Evolutionary conservation across 2,797 vertebrate genomes (phyloP).

Genomic region (Balearica regulorum): DNA sequence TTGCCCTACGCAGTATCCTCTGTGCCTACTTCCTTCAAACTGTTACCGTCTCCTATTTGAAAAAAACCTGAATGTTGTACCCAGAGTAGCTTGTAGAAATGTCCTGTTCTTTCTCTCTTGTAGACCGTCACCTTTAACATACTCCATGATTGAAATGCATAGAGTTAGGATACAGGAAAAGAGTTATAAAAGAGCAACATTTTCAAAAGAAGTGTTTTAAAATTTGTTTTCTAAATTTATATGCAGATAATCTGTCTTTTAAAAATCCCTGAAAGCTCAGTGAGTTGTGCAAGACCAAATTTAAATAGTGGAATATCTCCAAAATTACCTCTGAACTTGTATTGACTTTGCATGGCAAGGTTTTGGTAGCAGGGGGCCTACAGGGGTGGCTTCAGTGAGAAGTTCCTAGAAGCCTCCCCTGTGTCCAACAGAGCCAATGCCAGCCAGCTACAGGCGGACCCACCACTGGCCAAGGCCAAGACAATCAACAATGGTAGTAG

Average conservation of each 20-base stretch:
- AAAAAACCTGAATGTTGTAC: not conserved
- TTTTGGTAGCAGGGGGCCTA: not conserved
- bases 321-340: not conserved
- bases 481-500: not conserved
- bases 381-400: no score
- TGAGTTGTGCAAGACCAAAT: not conserved
- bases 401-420: not conserved
- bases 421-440: not conserved
- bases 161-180: not conserved
- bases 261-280: not conserved
- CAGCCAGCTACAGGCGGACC: accelerated
- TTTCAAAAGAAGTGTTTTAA: not conserved
- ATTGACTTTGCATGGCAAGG: not conserved
- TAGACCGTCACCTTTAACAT: not conserved
- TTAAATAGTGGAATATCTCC: not conserved
- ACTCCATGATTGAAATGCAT: not conserved
- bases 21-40: not conserved
- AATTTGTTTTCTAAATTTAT: not conserved
- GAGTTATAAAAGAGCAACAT: not conserved
- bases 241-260: not conserved
- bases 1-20: not conserved
- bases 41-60: not conserved
- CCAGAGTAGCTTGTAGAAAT: not conserved
- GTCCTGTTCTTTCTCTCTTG: not conserved
- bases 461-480: accelerated